A percentile compares a stretch with the other conserved stretches of the same genome.
These are phyloP conservation scores for Morone chrysops DNA, from an alignment of 2,113 vertebrate genomes.

Conservation along the genomic window DNA sequence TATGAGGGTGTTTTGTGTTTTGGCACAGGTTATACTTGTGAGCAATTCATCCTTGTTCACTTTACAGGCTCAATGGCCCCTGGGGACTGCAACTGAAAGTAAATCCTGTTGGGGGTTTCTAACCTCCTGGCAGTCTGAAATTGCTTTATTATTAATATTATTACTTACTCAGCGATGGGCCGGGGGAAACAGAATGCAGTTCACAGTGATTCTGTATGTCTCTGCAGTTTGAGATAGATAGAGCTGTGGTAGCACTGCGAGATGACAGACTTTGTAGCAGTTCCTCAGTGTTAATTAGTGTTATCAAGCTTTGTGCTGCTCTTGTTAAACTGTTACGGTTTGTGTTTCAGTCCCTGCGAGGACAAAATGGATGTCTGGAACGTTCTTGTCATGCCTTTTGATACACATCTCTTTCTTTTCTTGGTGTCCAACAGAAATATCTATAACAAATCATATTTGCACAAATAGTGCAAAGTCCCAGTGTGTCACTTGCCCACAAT, in stretches of 20 bases:
- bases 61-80: neutral
- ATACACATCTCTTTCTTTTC: neutral
- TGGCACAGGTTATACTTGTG: constrained; percentile 15
- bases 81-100: neutral
- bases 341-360: neutral
- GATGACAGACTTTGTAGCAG: neutral
- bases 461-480: neutral
- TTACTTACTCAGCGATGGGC: neutral
- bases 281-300: neutral
- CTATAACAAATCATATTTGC: neutral
- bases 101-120: constrained; percentile 24
- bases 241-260: neutral
- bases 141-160: constrained; percentile 38
- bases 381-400: neutral
- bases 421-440: neutral
- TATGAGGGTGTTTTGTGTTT: constrained; percentile 53
- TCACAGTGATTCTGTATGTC: neutral
- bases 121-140: constrained; percentile 28
- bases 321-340: neutral
- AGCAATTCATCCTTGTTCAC: constrained; percentile 30
- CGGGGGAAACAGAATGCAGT: neutral
- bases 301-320: neutral
- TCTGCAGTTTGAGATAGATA: neutral
- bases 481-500: neutral
- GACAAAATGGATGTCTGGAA: neutral